Evolutionary conservation across 2,113 vertebrate genomes (phyloP).

Genomic region (Theristicus caerulescens): DNA sequence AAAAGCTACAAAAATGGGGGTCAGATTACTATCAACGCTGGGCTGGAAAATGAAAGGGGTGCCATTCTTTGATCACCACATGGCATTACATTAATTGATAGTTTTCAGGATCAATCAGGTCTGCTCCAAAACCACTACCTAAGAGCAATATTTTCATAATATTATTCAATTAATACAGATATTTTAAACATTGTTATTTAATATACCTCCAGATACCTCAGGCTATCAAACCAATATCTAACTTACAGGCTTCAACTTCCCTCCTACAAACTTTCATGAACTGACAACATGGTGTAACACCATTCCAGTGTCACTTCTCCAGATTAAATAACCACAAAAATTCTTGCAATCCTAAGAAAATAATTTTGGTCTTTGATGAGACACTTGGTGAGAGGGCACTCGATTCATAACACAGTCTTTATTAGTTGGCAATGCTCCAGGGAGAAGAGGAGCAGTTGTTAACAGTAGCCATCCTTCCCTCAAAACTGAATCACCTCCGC

Average conservation of each 20-base stretch:
- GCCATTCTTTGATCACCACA: neutral
- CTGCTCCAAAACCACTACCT: neutral
- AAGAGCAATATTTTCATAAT: neutral
- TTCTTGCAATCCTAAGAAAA: neutral
- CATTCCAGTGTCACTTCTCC: neutral
- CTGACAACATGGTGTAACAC: neutral
- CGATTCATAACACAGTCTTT: neutral
- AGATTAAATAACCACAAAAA: neutral
- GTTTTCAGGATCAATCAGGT: neutral
- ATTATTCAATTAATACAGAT: neutral
- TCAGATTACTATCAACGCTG: neutral
- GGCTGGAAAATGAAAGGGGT: neutral
- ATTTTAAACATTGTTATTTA: neutral
- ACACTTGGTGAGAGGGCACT: neutral
- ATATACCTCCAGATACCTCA: neutral
- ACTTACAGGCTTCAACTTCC: neutral
- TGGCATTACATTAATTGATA: neutral
- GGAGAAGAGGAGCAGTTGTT: neutral
- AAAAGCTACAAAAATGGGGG: neutral
- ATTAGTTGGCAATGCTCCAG: neutral
- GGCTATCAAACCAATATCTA: neutral
- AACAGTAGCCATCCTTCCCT: neutral
- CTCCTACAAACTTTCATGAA: neutral
- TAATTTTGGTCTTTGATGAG: neutral
- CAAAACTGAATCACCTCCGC: neutral